Evolutionary conservation across 2,113 vertebrate genomes (phyloP).

Genomic region (Cephalopholis sonnerati): DNA sequence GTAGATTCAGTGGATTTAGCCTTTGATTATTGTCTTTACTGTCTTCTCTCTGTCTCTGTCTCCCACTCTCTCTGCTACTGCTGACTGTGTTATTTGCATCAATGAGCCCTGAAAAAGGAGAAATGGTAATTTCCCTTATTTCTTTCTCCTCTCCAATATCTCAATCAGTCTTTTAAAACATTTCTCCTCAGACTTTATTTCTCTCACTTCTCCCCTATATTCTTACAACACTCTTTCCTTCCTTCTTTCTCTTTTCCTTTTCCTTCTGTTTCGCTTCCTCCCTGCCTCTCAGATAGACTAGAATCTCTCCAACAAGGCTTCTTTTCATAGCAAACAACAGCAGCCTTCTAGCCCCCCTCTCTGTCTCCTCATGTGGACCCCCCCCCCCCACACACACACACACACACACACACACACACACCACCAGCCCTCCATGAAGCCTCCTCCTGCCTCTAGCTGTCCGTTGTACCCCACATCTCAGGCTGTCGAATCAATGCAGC

Average conservation of each 20-base stretch:
- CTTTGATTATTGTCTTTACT: constrained; percentile 67
- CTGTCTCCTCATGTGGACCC: constrained; percentile 4
- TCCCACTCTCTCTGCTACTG: constrained; percentile 45
- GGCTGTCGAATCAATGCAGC: constrained; percentile 67
- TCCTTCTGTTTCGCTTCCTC: constrained; percentile 49
- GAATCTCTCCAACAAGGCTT: constrained; percentile 73
- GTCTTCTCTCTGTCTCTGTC: constrained; percentile 26
- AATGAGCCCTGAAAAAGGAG: constrained; percentile 67
- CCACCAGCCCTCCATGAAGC: background rate
- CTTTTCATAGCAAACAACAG: constrained; percentile 75
- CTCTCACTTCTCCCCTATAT: constrained; percentile 19
- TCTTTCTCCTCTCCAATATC: constrained; percentile 17
- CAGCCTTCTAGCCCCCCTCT: constrained; percentile 31
- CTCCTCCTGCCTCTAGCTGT: constrained; percentile 39
- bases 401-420: constrained; percentile 5
- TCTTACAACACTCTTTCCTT: constrained; percentile 24
- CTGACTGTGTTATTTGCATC: constrained; percentile 74
- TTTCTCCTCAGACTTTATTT: background rate
- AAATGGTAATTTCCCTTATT: constrained; percentile 57
- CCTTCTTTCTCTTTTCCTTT: constrained; percentile 1
- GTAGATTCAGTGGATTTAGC: constrained; percentile 61
- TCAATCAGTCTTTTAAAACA: constrained; percentile 1
- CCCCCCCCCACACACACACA: background rate
- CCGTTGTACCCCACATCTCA: constrained; percentile 41
- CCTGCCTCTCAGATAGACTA: constrained; percentile 52